Conservation (phyloP, 2,888 invertebrate genomes). For the Stenodema calcarata region DNA sequence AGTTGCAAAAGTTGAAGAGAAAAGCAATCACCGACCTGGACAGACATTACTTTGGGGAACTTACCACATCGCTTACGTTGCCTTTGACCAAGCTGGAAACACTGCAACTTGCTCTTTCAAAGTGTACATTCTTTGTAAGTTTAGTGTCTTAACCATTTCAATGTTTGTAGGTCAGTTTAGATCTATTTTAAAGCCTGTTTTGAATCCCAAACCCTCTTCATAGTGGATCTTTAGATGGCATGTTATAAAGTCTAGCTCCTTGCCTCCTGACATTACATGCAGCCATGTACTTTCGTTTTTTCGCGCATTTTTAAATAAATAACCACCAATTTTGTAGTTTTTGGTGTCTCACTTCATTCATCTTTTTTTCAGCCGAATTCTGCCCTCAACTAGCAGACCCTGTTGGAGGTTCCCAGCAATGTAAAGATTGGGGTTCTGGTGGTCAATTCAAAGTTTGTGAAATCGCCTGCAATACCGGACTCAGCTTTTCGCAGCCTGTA, state of each 20-base stretch:
- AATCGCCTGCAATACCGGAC: conserved; percentile 83
- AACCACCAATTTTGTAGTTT: too few species aligned
- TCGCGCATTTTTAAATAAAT: too few species aligned
- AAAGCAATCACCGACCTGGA: conserved; percentile 85
- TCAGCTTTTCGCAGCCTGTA: conserved; percentile 90
- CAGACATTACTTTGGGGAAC: conserved; percentile 88
- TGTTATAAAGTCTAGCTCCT: too few species aligned
- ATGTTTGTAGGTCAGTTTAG: neutral
- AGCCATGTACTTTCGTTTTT: too few species aligned
- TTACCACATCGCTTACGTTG: conserved; percentile 93
- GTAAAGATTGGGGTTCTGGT: conserved; percentile 95
- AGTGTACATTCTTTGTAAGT: conserved; percentile 84
- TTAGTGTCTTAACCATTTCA: neutral
- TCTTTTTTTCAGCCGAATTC: conserved; percentile 75
- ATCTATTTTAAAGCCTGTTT: neutral
- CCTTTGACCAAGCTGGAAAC: conserved; percentile 90
- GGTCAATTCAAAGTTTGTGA: conserved; percentile 96
- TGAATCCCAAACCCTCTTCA: neutral
- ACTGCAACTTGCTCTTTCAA: conserved; percentile 90
- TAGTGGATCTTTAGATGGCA: neutral
- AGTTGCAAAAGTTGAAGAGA: conserved; percentile 78
- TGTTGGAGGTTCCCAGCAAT: conserved; percentile 87
- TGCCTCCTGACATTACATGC: too few species aligned
- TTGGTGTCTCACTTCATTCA: neutral
- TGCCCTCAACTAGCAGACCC: conserved; percentile 90